Conservation (phyloP, 2,113 vertebrate genomes). For the Syngnathus typhle region DNA sequence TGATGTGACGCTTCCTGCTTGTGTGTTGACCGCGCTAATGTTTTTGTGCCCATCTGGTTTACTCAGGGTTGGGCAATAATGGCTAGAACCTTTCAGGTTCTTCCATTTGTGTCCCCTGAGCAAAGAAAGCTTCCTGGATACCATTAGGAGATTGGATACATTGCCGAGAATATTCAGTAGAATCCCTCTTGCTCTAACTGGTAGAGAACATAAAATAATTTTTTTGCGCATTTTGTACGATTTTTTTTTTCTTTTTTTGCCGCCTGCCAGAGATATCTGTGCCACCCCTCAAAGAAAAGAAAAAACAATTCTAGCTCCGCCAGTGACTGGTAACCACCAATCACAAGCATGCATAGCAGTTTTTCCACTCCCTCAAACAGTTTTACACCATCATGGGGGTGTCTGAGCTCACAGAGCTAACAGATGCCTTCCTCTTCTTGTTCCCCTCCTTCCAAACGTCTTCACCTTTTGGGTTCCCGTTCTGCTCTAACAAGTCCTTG, state of each 20-base stretch:
- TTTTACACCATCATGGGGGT: constrained; percentile 87
- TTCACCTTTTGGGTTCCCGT: constrained; percentile 80
- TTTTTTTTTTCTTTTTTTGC: no score
- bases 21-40: constrained; percentile 28
- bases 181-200: neutral
- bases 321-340: neutral
- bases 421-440: constrained; percentile 78
- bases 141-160: constrained; percentile 11
- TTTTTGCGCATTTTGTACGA: no score
- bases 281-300: no score
- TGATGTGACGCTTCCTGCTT: neutral
- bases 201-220: no score
- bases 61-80: constrained; percentile 41
- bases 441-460: constrained; percentile 58
- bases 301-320: neutral
- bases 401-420: constrained; percentile 89
- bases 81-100: constrained; percentile 33
- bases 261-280: no score
- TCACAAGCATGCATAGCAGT: neutral
- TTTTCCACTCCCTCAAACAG: neutral
- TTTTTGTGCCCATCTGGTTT: constrained; percentile 19
- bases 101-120: constrained; percentile 31
- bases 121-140: constrained; percentile 17
- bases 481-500: constrained; percentile 76
- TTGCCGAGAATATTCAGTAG: neutral